phyloP scores from a whole-genome alignment of 2,113 vertebrate genomes.

The Bubo scandiacus region DNA sequence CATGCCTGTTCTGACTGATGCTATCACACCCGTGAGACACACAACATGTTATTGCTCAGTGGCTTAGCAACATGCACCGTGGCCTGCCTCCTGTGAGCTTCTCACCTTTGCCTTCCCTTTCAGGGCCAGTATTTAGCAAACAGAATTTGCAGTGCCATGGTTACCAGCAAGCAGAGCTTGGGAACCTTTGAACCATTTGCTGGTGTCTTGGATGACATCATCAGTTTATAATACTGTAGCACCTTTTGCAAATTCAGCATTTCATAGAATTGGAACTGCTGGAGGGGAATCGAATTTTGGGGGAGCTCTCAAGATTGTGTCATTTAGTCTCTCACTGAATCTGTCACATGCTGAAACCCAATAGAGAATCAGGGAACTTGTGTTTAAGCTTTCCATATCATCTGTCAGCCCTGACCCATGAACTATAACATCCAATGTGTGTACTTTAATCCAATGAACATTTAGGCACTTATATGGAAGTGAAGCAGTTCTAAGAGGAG shows the following conservation, averaged over 20 bases:
- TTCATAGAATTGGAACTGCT: not conserved
- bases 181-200: not conserved
- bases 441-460: not conserved
- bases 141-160: slow-evolving; percentile 41
- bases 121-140: slow-evolving; percentile 64
- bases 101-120: slow-evolving; percentile 53
- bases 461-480: not conserved
- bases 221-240: not conserved
- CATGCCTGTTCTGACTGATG: slow-evolving; percentile 39
- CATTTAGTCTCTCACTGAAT: not conserved
- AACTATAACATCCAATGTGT: not conserved
- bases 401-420: not conserved
- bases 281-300: not conserved
- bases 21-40: slow-evolving; percentile 20
- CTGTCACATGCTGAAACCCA: not conserved
- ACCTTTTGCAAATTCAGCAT: not conserved
- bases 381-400: not conserved
- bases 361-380: not conserved
- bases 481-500: not conserved
- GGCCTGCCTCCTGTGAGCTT: slow-evolving; percentile 5
- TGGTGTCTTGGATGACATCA: not conserved
- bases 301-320: not conserved
- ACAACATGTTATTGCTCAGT: slow-evolving; percentile 29
- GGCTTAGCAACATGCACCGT: slow-evolving; percentile 35
- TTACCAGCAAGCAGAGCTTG: slow-evolving; percentile 23